A percentile compares a stretch with the other conserved stretches of the same genome.
These are phyloP conservation scores for Polypterus senegalus DNA, from an alignment of 2,113 vertebrate species.

Conservation along the genomic window DNA sequence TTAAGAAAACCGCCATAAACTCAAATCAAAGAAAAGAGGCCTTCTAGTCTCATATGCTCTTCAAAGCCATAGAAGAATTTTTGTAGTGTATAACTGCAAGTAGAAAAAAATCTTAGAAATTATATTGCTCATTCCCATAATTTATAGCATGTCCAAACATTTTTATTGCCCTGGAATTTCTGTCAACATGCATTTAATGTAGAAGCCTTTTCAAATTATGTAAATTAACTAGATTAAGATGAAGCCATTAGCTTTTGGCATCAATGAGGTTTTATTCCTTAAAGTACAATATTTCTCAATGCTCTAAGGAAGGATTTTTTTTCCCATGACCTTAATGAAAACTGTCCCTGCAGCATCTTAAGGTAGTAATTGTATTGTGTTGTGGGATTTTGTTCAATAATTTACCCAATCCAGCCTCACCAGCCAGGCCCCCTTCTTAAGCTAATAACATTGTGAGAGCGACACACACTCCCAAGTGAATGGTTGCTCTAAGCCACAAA, in stretches of 20 bases:
- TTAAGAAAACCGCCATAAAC: too few species aligned
- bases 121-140: too few species aligned
- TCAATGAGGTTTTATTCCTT: neutral
- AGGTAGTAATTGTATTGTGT: constrained; percentile 11
- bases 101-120: too few species aligned
- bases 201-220: too few species aligned
- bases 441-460: constrained; percentile 5
- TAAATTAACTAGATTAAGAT: neutral
- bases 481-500: neutral
- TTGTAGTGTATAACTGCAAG: too few species aligned
- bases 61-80: too few species aligned
- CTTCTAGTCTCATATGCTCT: too few species aligned
- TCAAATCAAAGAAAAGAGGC: too few species aligned
- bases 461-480: neutral
- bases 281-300: constrained; percentile 39
- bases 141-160: too few species aligned
- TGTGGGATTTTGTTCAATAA: constrained; percentile 16
- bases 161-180: too few species aligned
- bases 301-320: constrained; percentile 36
- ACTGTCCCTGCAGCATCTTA: neutral
- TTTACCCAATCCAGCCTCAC: constrained; percentile 1
- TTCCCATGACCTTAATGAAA: constrained; percentile 6
- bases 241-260: neutral
- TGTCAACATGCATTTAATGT: too few species aligned
- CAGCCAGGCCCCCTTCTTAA: neutral